These are phyloP conservation scores for Pseudochaenichthys georgianus DNA, from an alignment of 2,797 vertebrate genomes.

Conservation along the genomic window DNA sequence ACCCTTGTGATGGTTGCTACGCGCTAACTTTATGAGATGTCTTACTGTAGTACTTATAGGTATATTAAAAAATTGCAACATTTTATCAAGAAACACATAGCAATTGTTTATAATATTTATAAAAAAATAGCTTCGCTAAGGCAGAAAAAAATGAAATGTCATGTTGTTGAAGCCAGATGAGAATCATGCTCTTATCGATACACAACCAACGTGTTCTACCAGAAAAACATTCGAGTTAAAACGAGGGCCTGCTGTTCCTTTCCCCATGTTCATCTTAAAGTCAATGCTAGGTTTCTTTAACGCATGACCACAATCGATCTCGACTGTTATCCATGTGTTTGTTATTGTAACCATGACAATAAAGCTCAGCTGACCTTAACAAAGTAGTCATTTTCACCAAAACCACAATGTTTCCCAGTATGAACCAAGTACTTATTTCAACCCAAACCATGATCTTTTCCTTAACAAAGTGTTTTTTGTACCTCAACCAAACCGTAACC, in stretches of 20 bases:
- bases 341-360: background rate
- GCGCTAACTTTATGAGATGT: background rate
- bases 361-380: background rate
- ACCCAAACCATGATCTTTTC: background rate
- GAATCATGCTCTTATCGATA: background rate
- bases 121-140: background rate
- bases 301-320: conserved; percentile 5
- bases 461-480: background rate
- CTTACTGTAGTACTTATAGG: background rate
- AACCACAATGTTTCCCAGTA: background rate
- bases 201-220: background rate
- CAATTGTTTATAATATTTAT: background rate
- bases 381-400: background rate
- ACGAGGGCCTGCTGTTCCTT: background rate
- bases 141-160: background rate
- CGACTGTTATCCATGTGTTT: background rate
- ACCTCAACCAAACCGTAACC: background rate
- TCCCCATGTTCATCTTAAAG: background rate
- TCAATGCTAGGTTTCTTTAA: background rate
- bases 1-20: background rate
- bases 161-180: conserved; percentile 7
- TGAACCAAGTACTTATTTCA: background rate
- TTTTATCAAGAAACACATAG: background rate
- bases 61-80: background rate
- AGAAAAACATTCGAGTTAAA: background rate